These are phyloP conservation scores for Cynopterus brachyotis DNA, from an alignment of 2,113 vertebrate genomes.

Conservation along the genomic window DNA sequence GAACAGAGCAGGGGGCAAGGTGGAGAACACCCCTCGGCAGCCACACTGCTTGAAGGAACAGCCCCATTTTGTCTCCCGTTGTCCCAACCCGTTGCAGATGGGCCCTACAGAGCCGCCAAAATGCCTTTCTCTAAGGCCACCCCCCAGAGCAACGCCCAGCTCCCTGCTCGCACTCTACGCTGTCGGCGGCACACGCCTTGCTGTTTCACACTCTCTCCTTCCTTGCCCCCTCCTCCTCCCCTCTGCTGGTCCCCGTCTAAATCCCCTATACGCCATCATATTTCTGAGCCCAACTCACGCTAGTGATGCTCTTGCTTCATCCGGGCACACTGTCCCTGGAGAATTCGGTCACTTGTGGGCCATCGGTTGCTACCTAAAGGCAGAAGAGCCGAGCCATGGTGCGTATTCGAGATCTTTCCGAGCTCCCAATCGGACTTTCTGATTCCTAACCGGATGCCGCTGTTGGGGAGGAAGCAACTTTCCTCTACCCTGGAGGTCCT, in stretches of 20 bases:
- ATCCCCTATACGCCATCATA: not conserved
- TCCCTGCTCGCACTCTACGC: fast-evolving
- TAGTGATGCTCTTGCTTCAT: not conserved
- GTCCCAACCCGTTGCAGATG: not conserved
- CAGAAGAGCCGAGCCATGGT: not conserved
- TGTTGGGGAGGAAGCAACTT: not conserved
- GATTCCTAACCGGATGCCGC: not conserved
- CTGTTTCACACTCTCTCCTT: not conserved
- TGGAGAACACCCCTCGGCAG: fast-evolving
- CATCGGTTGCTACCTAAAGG: not conserved
- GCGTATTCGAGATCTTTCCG: not conserved
- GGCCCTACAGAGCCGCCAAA: not conserved
- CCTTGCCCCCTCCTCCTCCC: not conserved
- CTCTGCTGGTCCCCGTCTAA: not conserved
- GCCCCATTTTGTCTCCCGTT: not conserved
- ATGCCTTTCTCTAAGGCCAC: not conserved
- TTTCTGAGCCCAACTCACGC: not conserved
- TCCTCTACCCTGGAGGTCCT: not conserved
- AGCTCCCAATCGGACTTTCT: not conserved
- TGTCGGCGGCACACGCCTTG: fast-evolving
- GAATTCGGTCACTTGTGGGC: too few species aligned
- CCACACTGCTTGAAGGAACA: not conserved
- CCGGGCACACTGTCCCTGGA: not conserved
- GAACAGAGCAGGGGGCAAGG: not conserved
- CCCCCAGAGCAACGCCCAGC: not conserved